Evolutionary conservation across 2,888 invertebrate species (phyloP), one percentile per base, ranked within the genome.

Genomic region (Emmelina monodactyla): DNA sequence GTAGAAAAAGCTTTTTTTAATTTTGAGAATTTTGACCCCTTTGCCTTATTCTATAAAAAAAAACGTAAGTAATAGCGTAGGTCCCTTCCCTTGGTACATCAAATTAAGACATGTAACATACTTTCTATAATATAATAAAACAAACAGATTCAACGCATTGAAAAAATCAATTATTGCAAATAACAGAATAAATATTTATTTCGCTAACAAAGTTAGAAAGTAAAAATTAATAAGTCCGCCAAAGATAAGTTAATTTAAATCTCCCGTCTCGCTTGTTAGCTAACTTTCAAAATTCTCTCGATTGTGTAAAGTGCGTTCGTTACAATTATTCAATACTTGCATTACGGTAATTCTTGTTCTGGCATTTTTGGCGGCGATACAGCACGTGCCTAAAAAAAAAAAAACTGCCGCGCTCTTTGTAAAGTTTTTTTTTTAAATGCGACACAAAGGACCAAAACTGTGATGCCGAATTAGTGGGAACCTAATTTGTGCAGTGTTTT

Each of bases 281-380:
- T 42, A 73, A 75, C 76, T 78, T 76, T 76, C 64, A 78, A 78
- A 78, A 72, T 62, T 58, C 63, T 62, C 64, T 56, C 54, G 55
- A 45, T 54, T 47, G 48, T 47, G 57, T 50, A 52, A 52, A 56
- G 50, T 56, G 53, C 25, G 25, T 25, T 25, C n/a, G 11, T 25
- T 25, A 19, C 19, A 19, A 6, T 19, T 19, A 6, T 19, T 19
- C 9, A 19, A 19, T 19, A 25, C 25, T 25, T n/a, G 25, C 11
- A 10, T 25, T n/a, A n/a, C n/a, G n/a, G n/a, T n/a, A n/a, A n/a
- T n/a, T n/a, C n/a, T n/a, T n/a, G n/a, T n/a, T n/a, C n/a, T n/a
- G n/a, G n/a, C n/a, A n/a, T n/a, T n/a, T n/a, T n/a, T n/a, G n/a
- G n/a, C n/a, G n/a, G n/a, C n/a, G n/a, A n/a, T n/a, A n/a, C n/a